Conservation (phyloP, 1,140 invertebrate species). For the Battus philenor region DNA sequence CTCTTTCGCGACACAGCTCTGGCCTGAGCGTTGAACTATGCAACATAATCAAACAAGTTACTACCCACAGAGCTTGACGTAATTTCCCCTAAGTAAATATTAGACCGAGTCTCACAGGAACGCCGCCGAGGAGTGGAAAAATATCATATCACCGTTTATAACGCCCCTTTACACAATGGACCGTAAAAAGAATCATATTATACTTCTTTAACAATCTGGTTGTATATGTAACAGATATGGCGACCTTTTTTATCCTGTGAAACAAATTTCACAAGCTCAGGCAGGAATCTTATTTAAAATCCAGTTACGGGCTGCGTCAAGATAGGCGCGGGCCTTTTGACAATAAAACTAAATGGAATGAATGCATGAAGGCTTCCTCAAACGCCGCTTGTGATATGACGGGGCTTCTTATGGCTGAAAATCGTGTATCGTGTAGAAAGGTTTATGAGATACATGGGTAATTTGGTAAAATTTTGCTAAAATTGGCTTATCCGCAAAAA, state of each 20-base stretch:
- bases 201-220: slow-evolving; percentile 46
- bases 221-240: slow-evolving; percentile 55
- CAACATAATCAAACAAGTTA: slow-evolving; percentile 68
- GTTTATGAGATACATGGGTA: slow-evolving; percentile 45
- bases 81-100: slow-evolving; percentile 67
- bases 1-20: slow-evolving; percentile 34
- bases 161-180: slow-evolving; percentile 32
- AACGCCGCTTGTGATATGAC: slow-evolving; percentile 58
- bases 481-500: too few relatives aligned
- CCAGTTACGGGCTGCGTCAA: slow-evolving; percentile 57
- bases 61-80: slow-evolving; percentile 47
- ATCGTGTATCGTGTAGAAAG: slow-evolving; percentile 46
- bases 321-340: slow-evolving; percentile 65
- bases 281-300: slow-evolving; percentile 72
- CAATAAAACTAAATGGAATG: slow-evolving; percentile 75
- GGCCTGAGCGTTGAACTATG: slow-evolving; percentile 53
- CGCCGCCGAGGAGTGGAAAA: slow-evolving; percentile 48
- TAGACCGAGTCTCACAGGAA: slow-evolving; percentile 56
- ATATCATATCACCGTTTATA: slow-evolving; percentile 22
- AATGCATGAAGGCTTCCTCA: slow-evolving; percentile 65
- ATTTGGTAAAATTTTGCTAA: slow-evolving; percentile 38
- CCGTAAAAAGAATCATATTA: slow-evolving; percentile 56
- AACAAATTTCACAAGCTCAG: slow-evolving; percentile 62
- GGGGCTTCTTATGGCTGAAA: slow-evolving; percentile 36
- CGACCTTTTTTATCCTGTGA: slow-evolving; percentile 71